Conservation (phyloP, 2,797 vertebrate species). For the Botia almorhae region DNA sequence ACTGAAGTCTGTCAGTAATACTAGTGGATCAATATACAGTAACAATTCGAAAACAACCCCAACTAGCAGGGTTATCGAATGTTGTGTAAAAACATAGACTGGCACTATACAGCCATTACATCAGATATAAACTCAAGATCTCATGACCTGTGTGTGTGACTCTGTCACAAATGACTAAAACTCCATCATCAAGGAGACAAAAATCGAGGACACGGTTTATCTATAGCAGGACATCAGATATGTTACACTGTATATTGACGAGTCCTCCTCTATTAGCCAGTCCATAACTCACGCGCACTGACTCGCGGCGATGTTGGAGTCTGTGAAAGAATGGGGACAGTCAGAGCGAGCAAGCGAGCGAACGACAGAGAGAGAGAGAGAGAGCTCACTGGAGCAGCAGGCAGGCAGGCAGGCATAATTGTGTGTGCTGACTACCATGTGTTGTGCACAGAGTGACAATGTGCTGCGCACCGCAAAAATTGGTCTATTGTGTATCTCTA, state of each 20-base stretch:
- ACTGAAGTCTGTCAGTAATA: not conserved
- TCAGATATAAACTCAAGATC: not conserved
- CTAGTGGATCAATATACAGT: not conserved
- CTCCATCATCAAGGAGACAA: not conserved
- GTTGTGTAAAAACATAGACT: not conserved
- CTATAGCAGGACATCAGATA: not conserved
- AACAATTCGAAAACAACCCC: not conserved
- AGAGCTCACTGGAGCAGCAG: not conserved
- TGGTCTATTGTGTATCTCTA: not conserved
- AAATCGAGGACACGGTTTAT: not conserved
- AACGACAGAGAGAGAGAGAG: not conserved
- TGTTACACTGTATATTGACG: not conserved
- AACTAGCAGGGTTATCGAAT: not conserved
- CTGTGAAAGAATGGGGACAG: constrained; percentile 7
- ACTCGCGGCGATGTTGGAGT: not conserved
- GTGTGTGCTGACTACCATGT: constrained; percentile 8
- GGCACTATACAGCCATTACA: not conserved
- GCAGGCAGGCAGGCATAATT: not conserved
- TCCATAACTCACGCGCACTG: constrained; percentile 2
- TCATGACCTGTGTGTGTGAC: not conserved
- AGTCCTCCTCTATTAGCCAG: not conserved
- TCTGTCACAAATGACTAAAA: not conserved
- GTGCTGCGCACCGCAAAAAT: constrained; percentile 1
- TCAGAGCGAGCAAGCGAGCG: not conserved
- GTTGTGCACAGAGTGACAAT: not conserved